Base-by-base conservation (phyloP, 2,888 invertebrate species). In the Drosophila ustulata region DNA sequence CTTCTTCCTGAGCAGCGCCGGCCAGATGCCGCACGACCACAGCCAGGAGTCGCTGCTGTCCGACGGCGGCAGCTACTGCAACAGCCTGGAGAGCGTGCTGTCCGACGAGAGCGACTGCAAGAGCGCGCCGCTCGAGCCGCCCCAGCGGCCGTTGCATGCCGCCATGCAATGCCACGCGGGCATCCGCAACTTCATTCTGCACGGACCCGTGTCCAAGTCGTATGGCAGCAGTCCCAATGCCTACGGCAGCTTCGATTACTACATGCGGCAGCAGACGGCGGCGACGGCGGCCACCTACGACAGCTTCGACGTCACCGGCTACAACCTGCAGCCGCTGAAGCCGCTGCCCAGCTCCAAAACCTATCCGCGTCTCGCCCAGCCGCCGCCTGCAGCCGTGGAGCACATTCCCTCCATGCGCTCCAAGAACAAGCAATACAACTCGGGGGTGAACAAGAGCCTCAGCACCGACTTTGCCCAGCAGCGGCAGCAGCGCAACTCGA, bases 61-160 rank as follows among this genome's bases (percentile, higher is more conserved):
- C 0, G 96, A 96, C 73, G 92, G 94, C 52, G 95, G 94, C 43
- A 93, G 94, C 67, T 95, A 95, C 85, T 96, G 96, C 86, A 95
- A 96, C 84, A 96, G 96, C 63, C 93, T 96, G 84, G 97, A 97
- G 89, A 96, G 96, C 83, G 95, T 97, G 4, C 90, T 97, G 0
- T 96, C 96, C 0, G 97, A 96, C 90, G 96, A 96, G 74, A 96
- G 96, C 0, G 95, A 95, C 80, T 96, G 96, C 5, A 96, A 96
- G 91, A 96, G 96, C 59, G 96, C 96, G 0, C 96, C 96, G 0
- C 90, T 96, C 37, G 96, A 96, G 91, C 78, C 76, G 25, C 58
- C 77, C 0, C 72, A 78, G 34, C 55, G 68, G 0, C 80, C 78
- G 0, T 7, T 79, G 5, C 80, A 75, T 6, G 66, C 70, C 6